Percentiles rank a stretch among this genome's conserved stretches.
phyloP scores from a whole-genome alignment of 2,113 vertebrate genomes.

The Callorhinus ursinus region DNA sequence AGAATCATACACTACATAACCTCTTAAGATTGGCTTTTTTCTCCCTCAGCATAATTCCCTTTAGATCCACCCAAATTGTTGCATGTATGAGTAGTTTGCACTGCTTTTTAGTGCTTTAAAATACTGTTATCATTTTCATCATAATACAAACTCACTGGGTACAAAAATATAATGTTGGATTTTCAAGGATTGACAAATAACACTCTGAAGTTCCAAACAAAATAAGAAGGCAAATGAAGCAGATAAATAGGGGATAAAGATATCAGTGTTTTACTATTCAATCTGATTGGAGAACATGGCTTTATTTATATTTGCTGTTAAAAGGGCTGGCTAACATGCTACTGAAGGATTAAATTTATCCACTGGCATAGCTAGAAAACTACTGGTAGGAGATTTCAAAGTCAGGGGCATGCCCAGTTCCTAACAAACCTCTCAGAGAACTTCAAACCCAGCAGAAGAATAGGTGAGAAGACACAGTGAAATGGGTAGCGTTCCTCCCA shows the following conservation, averaged over 20 bases:
- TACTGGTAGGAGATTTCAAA: not conserved
- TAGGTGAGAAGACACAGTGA: not conserved
- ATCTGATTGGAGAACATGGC: not conserved
- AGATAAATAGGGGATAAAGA: not conserved
- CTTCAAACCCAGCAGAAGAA: not conserved
- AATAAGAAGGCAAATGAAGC: constrained; percentile 3
- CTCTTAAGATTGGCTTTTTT: not conserved
- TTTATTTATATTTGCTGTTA: not conserved
- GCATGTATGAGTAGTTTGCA: not conserved
- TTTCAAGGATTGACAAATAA: constrained; percentile 23
- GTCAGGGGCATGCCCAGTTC: not conserved
- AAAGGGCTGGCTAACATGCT: not conserved
- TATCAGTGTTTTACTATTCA: not conserved
- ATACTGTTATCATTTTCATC: constrained; percentile 15
- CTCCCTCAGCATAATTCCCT: not conserved
- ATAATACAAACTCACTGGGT: not conserved
- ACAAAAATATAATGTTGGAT: not conserved
- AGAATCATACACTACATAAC: not conserved
- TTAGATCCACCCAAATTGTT: not conserved
- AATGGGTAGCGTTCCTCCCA: not conserved
- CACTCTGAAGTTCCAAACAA: not conserved
- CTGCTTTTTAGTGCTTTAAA: not conserved
- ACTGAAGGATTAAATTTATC: not conserved
- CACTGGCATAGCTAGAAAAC: not conserved
- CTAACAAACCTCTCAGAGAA: not conserved